These are phyloP conservation scores for Anser cygnoides DNA, from an alignment of 2,113 vertebrate species.

Conservation along the genomic window DNA sequence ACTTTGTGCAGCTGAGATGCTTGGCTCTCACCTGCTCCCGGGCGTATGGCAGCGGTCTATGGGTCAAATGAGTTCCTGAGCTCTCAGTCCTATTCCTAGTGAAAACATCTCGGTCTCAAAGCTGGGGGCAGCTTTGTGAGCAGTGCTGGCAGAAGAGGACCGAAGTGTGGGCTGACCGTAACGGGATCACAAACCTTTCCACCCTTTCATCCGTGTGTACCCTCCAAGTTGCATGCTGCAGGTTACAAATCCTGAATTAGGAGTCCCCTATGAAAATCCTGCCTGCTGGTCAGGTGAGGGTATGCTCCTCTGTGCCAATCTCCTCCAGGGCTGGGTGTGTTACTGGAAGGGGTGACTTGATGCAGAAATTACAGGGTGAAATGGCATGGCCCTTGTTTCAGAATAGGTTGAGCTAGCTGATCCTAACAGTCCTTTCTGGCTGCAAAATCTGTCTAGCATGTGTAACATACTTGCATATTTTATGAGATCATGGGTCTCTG, in stretches of 20 bases:
- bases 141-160: background rate
- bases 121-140: background rate
- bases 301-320: rapidly evolving
- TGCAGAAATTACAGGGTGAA: background rate
- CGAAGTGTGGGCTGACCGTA: background rate
- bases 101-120: background rate
- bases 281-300: background rate
- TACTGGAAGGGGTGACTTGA: background rate
- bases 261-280: background rate
- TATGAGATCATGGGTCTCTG: background rate
- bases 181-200: background rate
- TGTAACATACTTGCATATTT: background rate
- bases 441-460: background rate
- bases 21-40: background rate
- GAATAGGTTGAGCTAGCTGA: background rate
- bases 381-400: background rate
- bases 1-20: background rate
- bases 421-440: background rate
- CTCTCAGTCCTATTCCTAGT: background rate
- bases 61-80: background rate
- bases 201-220: background rate
- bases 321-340: background rate
- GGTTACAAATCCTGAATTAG: background rate
- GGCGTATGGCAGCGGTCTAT: background rate
- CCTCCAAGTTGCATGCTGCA: background rate